These are phyloP conservation scores for Aplochiton taeniatus DNA, from an alignment of 2,797 vertebrate genomes.

Conservation along the genomic window DNA sequence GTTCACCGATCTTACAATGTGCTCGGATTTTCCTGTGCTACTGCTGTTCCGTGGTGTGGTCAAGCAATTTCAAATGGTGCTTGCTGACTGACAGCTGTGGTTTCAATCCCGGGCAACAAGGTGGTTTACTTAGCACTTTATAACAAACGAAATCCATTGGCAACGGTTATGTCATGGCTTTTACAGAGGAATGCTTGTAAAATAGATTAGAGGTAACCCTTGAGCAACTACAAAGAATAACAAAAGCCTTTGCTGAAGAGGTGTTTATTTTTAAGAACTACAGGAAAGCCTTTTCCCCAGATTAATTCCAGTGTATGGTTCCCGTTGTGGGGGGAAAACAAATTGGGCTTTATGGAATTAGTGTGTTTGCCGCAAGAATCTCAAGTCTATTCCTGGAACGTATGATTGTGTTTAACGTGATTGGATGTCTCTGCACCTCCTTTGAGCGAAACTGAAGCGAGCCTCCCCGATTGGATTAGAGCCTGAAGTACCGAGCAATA, in stretches of 20 bases:
- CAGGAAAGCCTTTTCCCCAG: slow-evolving; percentile 66
- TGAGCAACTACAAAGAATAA: slow-evolving; percentile 52
- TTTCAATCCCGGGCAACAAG: slow-evolving; percentile 28
- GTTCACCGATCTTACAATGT: neutral
- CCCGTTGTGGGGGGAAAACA: slow-evolving; percentile 69
- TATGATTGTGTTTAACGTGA: slow-evolving; percentile 58
- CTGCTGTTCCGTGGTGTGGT: neutral
- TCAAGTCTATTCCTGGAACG: slow-evolving; percentile 69
- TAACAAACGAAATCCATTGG: slow-evolving; percentile 52
- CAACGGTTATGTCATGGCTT: slow-evolving; percentile 49
- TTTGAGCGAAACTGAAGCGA: slow-evolving; percentile 42
- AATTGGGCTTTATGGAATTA: slow-evolving; percentile 78
- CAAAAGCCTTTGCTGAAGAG: slow-evolving; percentile 57
- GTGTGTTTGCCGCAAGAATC: slow-evolving; percentile 64
- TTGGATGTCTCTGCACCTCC: slow-evolving; percentile 47
- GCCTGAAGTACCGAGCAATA: slow-evolving; percentile 51
- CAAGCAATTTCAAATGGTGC: slow-evolving; percentile 8
- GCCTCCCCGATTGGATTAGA: slow-evolving; percentile 53
- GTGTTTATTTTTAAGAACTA: slow-evolving; percentile 76
- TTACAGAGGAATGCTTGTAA: slow-evolving; percentile 44
- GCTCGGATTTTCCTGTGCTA: neutral
- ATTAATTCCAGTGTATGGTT: slow-evolving; percentile 73
- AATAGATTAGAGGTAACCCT: slow-evolving; percentile 63
- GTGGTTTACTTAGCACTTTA: slow-evolving; percentile 27
- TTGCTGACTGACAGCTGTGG: slow-evolving; percentile 34